phyloP scores from a whole-genome alignment of 2,113 vertebrate species.

The Pluvianellus socialis region DNA sequence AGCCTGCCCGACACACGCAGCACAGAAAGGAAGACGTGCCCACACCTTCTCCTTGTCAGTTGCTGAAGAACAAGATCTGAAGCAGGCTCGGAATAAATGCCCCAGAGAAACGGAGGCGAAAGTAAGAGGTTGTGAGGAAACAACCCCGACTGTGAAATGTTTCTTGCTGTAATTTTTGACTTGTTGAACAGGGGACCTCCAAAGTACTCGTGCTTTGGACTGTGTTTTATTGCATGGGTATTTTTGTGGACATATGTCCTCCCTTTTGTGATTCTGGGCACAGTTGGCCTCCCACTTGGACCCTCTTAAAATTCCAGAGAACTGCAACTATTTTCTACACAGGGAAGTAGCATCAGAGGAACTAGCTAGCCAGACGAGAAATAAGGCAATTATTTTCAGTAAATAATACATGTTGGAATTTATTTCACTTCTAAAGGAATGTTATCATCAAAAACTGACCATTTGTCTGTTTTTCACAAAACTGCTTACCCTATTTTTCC shows the following conservation, averaged over 20 bases:
- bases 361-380: neutral
- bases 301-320: neutral
- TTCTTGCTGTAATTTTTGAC: neutral
- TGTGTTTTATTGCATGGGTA: neutral
- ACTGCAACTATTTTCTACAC: neutral
- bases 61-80: neutral
- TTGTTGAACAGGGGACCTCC: neutral
- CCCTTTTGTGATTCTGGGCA: neutral
- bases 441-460: neutral
- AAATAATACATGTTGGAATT: neutral
- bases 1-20: neutral
- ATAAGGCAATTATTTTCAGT: neutral
- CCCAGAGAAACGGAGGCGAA: neutral
- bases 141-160: neutral
- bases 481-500: neutral
- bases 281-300: neutral
- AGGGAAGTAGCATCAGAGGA: neutral
- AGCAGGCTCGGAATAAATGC: neutral
- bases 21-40: fast-evolving
- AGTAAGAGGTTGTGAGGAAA: neutral
- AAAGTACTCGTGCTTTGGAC: neutral
- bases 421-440: neutral
- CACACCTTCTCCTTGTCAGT: neutral
- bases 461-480: neutral
- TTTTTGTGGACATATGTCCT: neutral